Evolutionary conservation across 2,113 vertebrate species (phyloP), one percentile per base, ranked within the genome.

Genomic region (Triplophysa tibetana): DNA sequence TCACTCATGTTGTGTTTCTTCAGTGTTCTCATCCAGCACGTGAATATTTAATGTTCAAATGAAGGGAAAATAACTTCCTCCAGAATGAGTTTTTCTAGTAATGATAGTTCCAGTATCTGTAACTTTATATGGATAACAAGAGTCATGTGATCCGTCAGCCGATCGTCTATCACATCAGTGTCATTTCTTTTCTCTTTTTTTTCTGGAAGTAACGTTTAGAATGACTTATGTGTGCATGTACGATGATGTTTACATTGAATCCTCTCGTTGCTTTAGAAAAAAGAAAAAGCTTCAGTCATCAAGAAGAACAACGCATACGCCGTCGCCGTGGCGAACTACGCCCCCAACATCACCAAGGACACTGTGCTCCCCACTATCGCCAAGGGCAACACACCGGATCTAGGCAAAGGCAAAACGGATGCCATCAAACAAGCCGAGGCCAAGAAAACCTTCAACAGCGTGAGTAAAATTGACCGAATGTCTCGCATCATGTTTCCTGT

Each of bases 381-480:
- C 85, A 99, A 99, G 92, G 97, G 95, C 0, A 95, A 95, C 4
- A 89, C 92, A 2, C 81, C 87, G 9, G 96, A 98, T 64, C 90
- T 93, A 45, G 94, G 92, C 92, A 96, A 96, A 86, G 88, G 93
- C 89, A 97, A 95, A 88, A 93, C 89, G 0, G 95, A 96, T 23
- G 92, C 94, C 3, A 38, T 38, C 33, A 98, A 98, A 86, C 93
- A 91, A 23, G 93, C 91, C 0, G 98, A 99, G 73, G 94, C 93
- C 86, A 99, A 98, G 95, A 99, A 98, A 92, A 97, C 97, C 11
- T 99, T 99, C 92, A 99, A 99, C 93, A 99, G 97, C 11, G 98
- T 98, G 70, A 99, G 98, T 93, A 99, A 97, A 94, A 99, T 99
- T 81, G 98, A 99, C 93, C 94, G 98, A 91, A 97, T 99, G 93